Evolutionary conservation across 2,888 invertebrate species (phyloP), one percentile per base, ranked within the genome.

Genomic region (Dicyrtomina minuta): DNA sequence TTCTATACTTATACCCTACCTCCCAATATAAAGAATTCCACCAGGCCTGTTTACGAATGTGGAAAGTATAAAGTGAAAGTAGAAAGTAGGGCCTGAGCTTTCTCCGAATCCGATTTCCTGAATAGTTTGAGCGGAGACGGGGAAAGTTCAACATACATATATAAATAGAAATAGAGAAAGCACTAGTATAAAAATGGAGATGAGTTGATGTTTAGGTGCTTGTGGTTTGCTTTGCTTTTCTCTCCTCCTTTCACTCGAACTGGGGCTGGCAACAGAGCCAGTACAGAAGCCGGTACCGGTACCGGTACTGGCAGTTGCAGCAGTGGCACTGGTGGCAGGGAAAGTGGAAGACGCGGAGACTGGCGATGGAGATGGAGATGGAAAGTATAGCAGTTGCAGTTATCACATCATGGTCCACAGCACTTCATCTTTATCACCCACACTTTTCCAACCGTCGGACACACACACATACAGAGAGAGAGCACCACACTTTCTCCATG

Each of bases 321-420:
- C 1, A 3, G 13, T 24, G 55, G 22, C 6, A 22, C n/a, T 13
- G 59, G 20, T 39, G 60, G 44, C 1, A 33, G 56, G 6, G 24
- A 26, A 27, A 61, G 43, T 43, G 43, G 49, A 8, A 43, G 46
- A 61, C 44, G 24, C 26, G 43, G 27, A 26, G 58, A n/a, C 13
- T 12, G 10, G 17, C 39, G 59, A 27, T 43, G 41, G 41, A 58
- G 39, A 20, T 22, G 41, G 44, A 44, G 46, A n/a, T 24, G 60
- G 58, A 20, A 39, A 43, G 53, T 33, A 51, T n/a, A n/a, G n/a
- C 33, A 26, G 64, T 56, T 53, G 61, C 55, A 49, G 49, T 65
- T 65, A 65, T 53, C 64, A 65, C 64, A 65, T 65, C 39, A 65
- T 65, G 64, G 41, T 43, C 41, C 24, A 53, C 53, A 53, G 53